phyloP scores from a whole-genome alignment of 2,113 vertebrate species.

The Gadus chalcogrammus region DNA sequence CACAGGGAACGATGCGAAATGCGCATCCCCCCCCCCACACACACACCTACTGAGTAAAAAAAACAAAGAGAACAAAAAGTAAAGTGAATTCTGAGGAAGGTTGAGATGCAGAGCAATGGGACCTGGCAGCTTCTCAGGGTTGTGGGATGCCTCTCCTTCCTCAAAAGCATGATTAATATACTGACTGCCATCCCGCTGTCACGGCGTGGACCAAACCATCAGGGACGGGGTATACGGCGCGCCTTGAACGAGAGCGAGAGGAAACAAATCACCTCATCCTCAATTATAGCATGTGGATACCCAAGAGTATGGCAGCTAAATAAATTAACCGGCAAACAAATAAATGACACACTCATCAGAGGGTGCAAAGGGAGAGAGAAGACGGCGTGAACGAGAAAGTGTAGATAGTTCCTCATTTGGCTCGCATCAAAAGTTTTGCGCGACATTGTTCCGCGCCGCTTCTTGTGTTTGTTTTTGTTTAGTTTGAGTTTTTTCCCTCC shows the following conservation, averaged over 20 bases:
- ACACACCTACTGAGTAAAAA: neutral
- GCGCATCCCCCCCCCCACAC: neutral
- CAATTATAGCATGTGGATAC: slow-evolving; percentile 57
- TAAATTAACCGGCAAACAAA: slow-evolving; percentile 68
- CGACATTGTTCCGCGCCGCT: slow-evolving; percentile 13
- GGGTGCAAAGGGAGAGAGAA: slow-evolving; percentile 37
- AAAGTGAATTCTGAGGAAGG: slow-evolving; percentile 38
- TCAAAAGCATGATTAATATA: slow-evolving; percentile 76
- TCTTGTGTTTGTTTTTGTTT: neutral
- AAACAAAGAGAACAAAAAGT: neutral
- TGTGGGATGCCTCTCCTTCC: slow-evolving; percentile 55
- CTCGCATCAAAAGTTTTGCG: slow-evolving; percentile 44
- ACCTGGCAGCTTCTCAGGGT: slow-evolving; percentile 26
- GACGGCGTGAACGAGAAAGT: slow-evolving; percentile 40
- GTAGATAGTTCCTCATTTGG: slow-evolving; percentile 41
- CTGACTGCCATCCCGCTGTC: slow-evolving; percentile 51
- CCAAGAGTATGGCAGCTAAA: slow-evolving; percentile 64
- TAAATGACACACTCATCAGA: slow-evolving; percentile 68
- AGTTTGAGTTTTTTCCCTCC: neutral
- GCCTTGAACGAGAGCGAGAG: slow-evolving; percentile 32
- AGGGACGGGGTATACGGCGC: slow-evolving; percentile 53
- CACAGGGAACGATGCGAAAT: neutral
- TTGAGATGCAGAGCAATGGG: slow-evolving; percentile 40
- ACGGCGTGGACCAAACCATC: slow-evolving; percentile 57
- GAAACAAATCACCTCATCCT: slow-evolving; percentile 60